phyloP scores from a whole-genome alignment of 1,140 invertebrate species.

The Rhyacophila brunnea region DNA sequence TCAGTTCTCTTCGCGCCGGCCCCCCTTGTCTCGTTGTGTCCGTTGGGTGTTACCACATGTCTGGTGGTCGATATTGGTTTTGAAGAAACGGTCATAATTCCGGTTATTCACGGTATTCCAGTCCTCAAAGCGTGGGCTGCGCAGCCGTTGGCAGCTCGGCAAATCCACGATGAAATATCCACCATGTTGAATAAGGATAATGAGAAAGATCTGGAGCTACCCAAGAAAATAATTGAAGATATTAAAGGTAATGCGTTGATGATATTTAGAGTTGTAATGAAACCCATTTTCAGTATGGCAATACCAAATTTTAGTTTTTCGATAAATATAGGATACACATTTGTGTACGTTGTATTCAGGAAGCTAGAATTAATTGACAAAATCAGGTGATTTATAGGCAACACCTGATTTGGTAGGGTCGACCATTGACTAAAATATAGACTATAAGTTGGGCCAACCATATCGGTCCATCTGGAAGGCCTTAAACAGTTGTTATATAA shows the following conservation, averaged over 20 bases:
- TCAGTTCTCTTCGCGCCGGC: constrained; percentile 72
- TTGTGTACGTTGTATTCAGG: too few relatives aligned
- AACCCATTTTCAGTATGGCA: too few relatives aligned
- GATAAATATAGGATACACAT: too few relatives aligned
- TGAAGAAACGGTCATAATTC: constrained; percentile 76
- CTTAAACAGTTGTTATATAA: too few relatives aligned
- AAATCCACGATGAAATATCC: constrained; percentile 61
- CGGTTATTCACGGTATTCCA: constrained; percentile 82
- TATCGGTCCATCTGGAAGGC: background rate
- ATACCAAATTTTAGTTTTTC: too few relatives aligned
- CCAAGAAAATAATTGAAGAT: constrained; percentile 64
- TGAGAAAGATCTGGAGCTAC: constrained; percentile 48
- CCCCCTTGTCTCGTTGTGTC: constrained; percentile 77
- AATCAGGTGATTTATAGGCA: too few relatives aligned
- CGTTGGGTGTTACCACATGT: constrained; percentile 73
- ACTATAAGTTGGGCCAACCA: background rate
- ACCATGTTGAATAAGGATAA: constrained; percentile 45
- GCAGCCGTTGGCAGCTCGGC: constrained; percentile 67
- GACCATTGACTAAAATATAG: constrained; percentile 6
- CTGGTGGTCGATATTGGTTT: constrained; percentile 88
- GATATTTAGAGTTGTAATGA: too few relatives aligned
- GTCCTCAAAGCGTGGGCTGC: constrained; percentile 78
- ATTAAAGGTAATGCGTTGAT: constrained; percentile 56
- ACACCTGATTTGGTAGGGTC: too few relatives aligned
- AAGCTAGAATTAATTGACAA: too few relatives aligned